Conservation (phyloP, 2,888 invertebrate genomes). For the Meandrusa payeni region DNA sequence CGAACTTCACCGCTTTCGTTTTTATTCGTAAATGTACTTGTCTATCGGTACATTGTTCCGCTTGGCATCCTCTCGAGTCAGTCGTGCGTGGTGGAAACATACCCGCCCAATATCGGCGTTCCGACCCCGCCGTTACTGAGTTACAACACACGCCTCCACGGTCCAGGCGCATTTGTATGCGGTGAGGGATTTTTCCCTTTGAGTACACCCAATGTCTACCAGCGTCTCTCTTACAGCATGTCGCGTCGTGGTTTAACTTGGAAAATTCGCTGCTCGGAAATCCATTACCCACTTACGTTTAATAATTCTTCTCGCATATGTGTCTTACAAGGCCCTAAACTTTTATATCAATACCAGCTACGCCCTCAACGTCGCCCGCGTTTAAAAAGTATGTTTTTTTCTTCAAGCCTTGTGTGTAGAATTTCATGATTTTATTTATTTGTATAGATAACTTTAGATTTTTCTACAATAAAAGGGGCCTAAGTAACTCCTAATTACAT, state of each 20-base stretch:
- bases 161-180: slow-evolving; percentile 19
- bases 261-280: slow-evolving; percentile 1
- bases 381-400: too few relatives aligned
- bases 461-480: too few relatives aligned
- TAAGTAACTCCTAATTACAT: too few relatives aligned
- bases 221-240: slow-evolving; percentile 17
- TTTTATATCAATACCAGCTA: too few relatives aligned
- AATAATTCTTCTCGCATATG: too few relatives aligned
- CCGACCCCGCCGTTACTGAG: slow-evolving; percentile 39
- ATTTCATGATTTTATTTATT: too few relatives aligned
- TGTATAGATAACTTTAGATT: too few relatives aligned
- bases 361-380: too few relatives aligned
- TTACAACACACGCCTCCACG: slow-evolving; percentile 21
- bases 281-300: background rate
- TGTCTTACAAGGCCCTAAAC: too few relatives aligned
- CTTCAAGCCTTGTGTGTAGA: too few relatives aligned
- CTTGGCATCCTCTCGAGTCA: slow-evolving; percentile 48
- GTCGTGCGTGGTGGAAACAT: slow-evolving; percentile 61
- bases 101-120: slow-evolving; percentile 64
- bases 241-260: slow-evolving; percentile 7
- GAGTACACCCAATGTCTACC: slow-evolving; percentile 11
- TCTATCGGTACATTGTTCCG: slow-evolving; percentile 47
- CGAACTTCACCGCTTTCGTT: too few relatives aligned
- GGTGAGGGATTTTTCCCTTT: slow-evolving; percentile 13
- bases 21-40: too few relatives aligned